A percentile compares a stretch with the other conserved stretches of the same genome.
Conservation (phyloP, 2,113 vertebrate genomes). For the Pelusios castaneus region DNA sequence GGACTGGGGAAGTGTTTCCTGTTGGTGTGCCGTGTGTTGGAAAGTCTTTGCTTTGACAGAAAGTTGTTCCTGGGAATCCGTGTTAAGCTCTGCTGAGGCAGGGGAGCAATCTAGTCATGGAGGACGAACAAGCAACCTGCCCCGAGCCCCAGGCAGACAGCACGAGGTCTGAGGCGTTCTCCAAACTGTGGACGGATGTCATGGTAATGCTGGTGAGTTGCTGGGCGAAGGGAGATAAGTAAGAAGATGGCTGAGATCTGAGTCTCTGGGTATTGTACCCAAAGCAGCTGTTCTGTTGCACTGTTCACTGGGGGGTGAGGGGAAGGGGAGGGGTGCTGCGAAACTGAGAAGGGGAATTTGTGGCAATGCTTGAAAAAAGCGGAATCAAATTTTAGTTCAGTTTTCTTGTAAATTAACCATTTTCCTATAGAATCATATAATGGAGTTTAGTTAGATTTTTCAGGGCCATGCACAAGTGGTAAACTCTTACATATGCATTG, state of each 20-base stretch:
- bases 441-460: background rate
- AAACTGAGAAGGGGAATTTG: background rate
- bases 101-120: slow-evolving; percentile 67
- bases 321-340: background rate
- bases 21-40: slow-evolving; percentile 36
- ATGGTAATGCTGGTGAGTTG: slow-evolving; percentile 98
- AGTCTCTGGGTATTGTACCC: background rate
- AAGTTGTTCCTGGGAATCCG: background rate
- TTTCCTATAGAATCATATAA: background rate
- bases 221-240: background rate
- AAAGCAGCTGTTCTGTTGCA: background rate
- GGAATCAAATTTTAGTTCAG: background rate
- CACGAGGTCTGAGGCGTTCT: slow-evolving; percentile 84
- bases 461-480: no score
- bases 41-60: background rate
- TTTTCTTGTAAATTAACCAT: background rate
- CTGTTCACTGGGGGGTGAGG: background rate
- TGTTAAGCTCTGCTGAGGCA: background rate
- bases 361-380: background rate
- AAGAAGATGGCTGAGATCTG: slow-evolving; percentile 34
- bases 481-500: background rate
- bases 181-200: slow-evolving; percentile 92
- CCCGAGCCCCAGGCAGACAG: slow-evolving; percentile 67
- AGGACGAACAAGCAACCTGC: slow-evolving; percentile 75
- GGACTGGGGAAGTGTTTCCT: slow-evolving; percentile 55